Conservation (phyloP, 2,113 vertebrate genomes). For the Triplophysa dalaica region DNA sequence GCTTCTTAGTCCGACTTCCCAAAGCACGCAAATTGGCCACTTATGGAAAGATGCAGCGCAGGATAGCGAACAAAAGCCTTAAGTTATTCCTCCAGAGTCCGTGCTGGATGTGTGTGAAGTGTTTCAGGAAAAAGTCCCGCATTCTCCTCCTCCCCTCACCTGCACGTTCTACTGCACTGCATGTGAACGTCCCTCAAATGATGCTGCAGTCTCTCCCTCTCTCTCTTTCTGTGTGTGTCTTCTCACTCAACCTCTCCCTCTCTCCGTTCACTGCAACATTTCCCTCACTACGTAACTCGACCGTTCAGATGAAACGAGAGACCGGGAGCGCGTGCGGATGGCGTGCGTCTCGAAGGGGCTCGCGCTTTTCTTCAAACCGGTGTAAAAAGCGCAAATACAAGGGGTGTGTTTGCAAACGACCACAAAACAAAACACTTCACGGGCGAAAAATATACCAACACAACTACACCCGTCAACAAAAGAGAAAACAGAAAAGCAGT, state of each 20-base stretch:
- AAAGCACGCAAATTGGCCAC: slow-evolving; percentile 29
- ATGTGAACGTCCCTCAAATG: slow-evolving; percentile 86
- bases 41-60: slow-evolving; percentile 5
- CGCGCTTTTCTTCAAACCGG: slow-evolving; percentile 20
- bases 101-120: slow-evolving; percentile 51
- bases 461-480: background rate
- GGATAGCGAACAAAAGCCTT: slow-evolving; percentile 43
- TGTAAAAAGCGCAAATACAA: slow-evolving; percentile 18
- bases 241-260: slow-evolving; percentile 59
- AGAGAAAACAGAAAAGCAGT: background rate
- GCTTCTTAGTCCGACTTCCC: slow-evolving; percentile 37
- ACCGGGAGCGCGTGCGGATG: slow-evolving; percentile 54
- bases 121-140: slow-evolving; percentile 79
- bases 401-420: slow-evolving; percentile 14
- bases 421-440: slow-evolving; percentile 19
- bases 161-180: slow-evolving; percentile 84
- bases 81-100: slow-evolving; percentile 60
- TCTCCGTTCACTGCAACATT: slow-evolving; percentile 77
- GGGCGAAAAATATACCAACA: background rate
- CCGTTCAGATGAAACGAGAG: slow-evolving; percentile 84
- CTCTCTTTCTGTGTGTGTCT: slow-evolving; percentile 52
- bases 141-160: slow-evolving; percentile 87
- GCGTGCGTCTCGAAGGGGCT: slow-evolving; percentile 22
- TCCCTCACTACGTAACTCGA: slow-evolving; percentile 79
- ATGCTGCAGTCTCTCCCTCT: slow-evolving; percentile 87